Evolutionary conservation across 2,113 vertebrate genomes (phyloP).

Genomic region (Mungos mungo): DNA sequence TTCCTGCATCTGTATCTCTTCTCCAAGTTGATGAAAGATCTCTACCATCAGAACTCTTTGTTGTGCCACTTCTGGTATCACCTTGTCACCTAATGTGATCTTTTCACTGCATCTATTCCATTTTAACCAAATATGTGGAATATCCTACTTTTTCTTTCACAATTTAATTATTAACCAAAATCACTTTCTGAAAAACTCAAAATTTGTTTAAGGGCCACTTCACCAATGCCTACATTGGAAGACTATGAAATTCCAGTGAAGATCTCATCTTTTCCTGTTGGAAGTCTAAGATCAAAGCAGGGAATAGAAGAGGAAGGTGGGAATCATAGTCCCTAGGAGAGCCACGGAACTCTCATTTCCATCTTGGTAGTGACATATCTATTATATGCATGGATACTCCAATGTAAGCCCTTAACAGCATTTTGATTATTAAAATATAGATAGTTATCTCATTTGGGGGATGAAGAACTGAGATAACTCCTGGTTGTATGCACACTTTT

Average conservation of each 20-base stretch:
- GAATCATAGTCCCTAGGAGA: not conserved
- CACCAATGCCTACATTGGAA: not conserved
- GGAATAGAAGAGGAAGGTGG: too few relatives aligned
- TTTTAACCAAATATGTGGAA: not conserved
- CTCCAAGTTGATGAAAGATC: not conserved
- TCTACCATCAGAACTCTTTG: not conserved
- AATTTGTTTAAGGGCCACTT: not conserved
- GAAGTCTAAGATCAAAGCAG: not conserved
- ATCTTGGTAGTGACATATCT: not conserved
- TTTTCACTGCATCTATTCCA: not conserved
- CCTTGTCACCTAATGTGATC: not conserved
- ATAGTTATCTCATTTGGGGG: not conserved
- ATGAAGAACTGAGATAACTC: not conserved
- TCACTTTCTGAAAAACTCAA: not conserved
- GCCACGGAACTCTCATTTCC: too few relatives aligned
- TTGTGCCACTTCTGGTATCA: too few relatives aligned
- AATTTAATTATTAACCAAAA: not conserved
- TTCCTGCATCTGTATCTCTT: not conserved
- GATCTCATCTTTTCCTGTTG: not conserved
- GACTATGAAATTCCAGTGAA: not conserved
- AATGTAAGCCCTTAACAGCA: not conserved
- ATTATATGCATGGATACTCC: not conserved
- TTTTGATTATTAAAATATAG: not conserved
- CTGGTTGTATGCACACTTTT: too few relatives aligned
- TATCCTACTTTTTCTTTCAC: not conserved